Percentiles rank a stretch among this genome's conserved stretches.
Conservation (phyloP, 2,888 invertebrate genomes). For the Zaprionus lineosus region DNA sequence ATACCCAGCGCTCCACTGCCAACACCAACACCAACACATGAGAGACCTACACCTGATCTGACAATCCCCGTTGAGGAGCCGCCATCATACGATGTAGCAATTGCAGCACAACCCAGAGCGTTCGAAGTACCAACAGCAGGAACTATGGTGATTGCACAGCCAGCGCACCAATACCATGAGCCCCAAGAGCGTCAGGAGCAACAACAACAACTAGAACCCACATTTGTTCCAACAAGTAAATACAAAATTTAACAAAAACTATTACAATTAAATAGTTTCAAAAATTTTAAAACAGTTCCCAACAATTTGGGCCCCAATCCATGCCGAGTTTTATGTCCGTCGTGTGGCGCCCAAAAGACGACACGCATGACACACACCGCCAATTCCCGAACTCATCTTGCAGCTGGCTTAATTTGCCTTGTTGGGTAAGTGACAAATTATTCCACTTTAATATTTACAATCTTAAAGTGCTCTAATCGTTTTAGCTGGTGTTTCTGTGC, state of each 20-base stretch:
- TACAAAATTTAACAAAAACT: background rate
- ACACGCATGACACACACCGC: slow-evolving; percentile 80
- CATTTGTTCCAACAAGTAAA: slow-evolving; percentile 60
- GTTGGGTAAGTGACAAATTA: slow-evolving; percentile 70
- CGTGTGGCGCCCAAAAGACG: slow-evolving; percentile 76
- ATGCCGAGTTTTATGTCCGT: slow-evolving; percentile 76
- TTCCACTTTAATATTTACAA: background rate
- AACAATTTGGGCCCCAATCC: slow-evolving; percentile 78
- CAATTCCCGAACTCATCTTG: slow-evolving; percentile 78
- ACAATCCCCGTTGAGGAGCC: slow-evolving; percentile 69
- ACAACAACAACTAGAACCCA: slow-evolving; percentile 40
- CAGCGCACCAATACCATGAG: slow-evolving; percentile 29
- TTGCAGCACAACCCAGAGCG: slow-evolving; percentile 28
- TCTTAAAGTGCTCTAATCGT: background rate
- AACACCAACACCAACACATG: slow-evolving; percentile 26
- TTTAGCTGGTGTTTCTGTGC: slow-evolving; percentile 81
- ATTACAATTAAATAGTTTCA: slow-evolving; percentile 1
- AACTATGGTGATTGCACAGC: slow-evolving; percentile 42
- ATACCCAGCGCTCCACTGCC: slow-evolving; percentile 54
- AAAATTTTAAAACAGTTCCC: slow-evolving; percentile 30
- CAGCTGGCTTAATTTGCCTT: slow-evolving; percentile 77
- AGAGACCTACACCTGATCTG: slow-evolving; percentile 13
- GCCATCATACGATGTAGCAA: slow-evolving; percentile 80
- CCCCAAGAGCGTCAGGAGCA: slow-evolving; percentile 12
- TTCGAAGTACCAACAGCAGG: slow-evolving; percentile 30